phyloP scores from a whole-genome alignment of 2,113 vertebrate species.

The Psilopogon haemacephalus region DNA sequence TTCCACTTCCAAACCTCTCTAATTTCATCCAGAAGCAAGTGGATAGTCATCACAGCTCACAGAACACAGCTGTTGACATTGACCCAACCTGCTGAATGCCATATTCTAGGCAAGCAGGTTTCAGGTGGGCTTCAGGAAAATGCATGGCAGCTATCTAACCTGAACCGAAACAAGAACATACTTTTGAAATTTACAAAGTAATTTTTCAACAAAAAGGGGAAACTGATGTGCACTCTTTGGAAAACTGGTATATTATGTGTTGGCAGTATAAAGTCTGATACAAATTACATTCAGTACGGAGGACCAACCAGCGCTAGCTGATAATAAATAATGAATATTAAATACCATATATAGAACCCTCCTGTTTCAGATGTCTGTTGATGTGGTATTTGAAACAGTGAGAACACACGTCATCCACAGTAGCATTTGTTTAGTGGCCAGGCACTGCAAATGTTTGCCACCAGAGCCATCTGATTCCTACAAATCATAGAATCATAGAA shows the following conservation, averaged over 20 bases:
- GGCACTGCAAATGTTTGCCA: rapidly evolving
- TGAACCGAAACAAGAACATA: neutral
- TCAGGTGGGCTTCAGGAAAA: neutral
- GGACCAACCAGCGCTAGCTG: neutral
- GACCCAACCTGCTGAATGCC: rapidly evolving
- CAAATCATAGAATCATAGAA: too few relatives aligned
- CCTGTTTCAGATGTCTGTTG: neutral
- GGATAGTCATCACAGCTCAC: neutral
- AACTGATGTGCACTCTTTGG: neutral
- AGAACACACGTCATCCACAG: neutral
- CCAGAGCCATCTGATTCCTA: rapidly evolving
- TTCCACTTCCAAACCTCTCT: neutral
- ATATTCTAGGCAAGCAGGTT: neutral
- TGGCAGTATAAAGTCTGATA: neutral
- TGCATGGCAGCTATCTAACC: neutral
- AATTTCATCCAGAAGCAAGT: neutral
- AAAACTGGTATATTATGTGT: neutral
- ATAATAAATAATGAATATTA: neutral
- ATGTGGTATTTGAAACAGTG: neutral
- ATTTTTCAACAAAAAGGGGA: neutral
- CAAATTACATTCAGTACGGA: neutral
- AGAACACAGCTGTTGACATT: neutral
- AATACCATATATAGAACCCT: neutral
- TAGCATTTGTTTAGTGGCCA: neutral
- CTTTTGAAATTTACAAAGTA: neutral